These are phyloP conservation scores for Astreopora myriophthalma DNA, from an alignment of 64 coral and sea anemone species.

Conservation along the genomic window DNA sequence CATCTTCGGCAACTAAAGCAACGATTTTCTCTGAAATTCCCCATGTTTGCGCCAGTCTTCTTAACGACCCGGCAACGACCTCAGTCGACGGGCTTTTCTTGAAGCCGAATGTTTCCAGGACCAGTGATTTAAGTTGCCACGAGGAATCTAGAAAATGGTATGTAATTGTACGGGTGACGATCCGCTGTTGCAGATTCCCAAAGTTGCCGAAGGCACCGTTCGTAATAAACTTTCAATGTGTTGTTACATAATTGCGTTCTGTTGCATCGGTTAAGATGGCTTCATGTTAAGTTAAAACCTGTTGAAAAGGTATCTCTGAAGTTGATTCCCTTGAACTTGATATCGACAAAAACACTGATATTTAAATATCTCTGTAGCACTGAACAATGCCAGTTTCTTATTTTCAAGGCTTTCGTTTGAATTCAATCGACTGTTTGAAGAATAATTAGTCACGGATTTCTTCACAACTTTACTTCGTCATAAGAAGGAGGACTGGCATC, in stretches of 20 bases:
- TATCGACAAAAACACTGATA: no score
- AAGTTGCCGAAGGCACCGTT: no score
- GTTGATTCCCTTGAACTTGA: no score
- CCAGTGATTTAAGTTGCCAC: constrained; percentile 39
- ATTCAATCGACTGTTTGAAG: neutral
- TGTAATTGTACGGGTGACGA: neutral
- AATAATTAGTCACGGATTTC: neutral
- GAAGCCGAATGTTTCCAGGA: constrained; percentile 28
- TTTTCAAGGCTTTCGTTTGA: neutral
- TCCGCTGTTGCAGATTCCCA: constrained; percentile 12
- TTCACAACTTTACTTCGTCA: neutral
- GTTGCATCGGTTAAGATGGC: no score
- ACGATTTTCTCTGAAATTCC: constrained; percentile 26
- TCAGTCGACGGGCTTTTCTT: constrained; percentile 6
- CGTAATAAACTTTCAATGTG: no score
- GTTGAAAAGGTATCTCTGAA: no score
- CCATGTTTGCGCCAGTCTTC: neutral
- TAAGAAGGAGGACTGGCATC: neutral
- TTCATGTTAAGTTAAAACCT: no score
- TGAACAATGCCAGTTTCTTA: no score
- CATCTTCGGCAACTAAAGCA: constrained; percentile 12
- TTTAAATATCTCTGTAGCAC: no score
- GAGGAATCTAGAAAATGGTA: constrained; percentile 2
- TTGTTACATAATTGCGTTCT: no score
- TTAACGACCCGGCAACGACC: neutral